phyloP scores from a whole-genome alignment of 2,113 vertebrate species.

The Rhinopomastus cyanomelas region DNA sequence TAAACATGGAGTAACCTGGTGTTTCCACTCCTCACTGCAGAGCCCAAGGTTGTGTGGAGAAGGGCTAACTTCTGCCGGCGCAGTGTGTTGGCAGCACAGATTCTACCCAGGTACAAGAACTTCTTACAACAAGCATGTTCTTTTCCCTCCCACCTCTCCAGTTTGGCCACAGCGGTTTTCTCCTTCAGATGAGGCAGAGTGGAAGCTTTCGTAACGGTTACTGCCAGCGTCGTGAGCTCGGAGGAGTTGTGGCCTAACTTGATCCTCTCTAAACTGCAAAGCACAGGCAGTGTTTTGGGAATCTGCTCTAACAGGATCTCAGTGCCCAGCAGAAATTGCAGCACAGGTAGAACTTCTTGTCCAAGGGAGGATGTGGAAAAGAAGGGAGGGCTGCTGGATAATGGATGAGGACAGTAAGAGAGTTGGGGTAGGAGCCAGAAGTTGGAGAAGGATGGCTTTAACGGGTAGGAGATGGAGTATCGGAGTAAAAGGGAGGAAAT shows the following conservation, averaged over 20 bases:
- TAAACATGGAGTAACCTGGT: background rate
- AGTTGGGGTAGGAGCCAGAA: background rate
- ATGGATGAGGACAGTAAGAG: background rate
- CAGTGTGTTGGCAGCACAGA: background rate
- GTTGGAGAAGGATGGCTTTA: background rate
- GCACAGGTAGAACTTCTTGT: background rate
- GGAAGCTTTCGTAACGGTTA: background rate
- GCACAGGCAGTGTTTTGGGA: background rate
- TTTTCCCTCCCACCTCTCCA: background rate
- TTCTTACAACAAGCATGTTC: background rate
- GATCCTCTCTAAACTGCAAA: background rate
- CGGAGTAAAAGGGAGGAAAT: background rate
- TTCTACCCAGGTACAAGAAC: background rate
- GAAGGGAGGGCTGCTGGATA: background rate
- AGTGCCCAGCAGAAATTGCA: background rate
- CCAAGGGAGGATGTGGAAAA: accelerated
- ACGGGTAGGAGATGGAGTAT: background rate
- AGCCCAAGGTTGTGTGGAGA: background rate
- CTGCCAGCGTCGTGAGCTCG: accelerated
- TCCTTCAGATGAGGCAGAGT: background rate
- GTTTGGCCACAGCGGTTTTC: background rate
- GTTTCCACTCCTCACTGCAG: background rate
- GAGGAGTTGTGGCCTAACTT: background rate
- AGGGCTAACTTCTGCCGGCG: background rate
- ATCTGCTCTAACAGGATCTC: background rate